A percentile compares a stretch with the other conserved stretches of the same genome.
phyloP scores from a whole-genome alignment of 2,113 vertebrate genomes.

The Rhea pennata region DNA sequence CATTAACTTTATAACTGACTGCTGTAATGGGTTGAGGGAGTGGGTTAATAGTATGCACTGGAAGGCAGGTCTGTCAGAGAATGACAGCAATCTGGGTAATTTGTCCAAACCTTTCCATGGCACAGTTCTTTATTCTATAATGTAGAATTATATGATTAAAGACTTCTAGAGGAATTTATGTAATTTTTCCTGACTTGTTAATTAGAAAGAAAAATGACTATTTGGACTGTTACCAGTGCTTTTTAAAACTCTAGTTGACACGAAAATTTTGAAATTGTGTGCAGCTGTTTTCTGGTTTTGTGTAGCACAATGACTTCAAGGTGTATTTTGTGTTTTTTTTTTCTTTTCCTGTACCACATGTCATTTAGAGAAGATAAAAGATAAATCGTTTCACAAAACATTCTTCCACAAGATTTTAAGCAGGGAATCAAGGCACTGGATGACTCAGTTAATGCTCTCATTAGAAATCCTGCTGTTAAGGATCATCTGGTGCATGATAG shows the following conservation, averaged over 20 bases:
- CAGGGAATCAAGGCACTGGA: not conserved
- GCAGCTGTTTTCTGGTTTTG: not conserved
- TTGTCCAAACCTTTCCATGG: not conserved
- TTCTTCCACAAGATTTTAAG: not conserved
- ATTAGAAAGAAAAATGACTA: not conserved
- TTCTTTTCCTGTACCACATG: not conserved
- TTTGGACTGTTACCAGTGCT: not conserved
- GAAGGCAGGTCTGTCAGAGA: not conserved
- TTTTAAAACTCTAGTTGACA: not conserved
- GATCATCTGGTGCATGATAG: conserved; percentile 12
- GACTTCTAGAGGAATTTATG: not conserved
- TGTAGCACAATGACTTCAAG: not conserved
- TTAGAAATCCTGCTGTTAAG: conserved; percentile 41
- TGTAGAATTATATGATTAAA: not conserved
- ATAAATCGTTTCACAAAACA: not conserved
- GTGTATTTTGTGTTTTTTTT: not conserved
- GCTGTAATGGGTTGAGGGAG: not conserved
- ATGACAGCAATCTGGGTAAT: not conserved
- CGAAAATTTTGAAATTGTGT: not conserved
- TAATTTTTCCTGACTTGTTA: not conserved
- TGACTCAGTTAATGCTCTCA: conserved; percentile 12
- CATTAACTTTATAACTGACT: not conserved
- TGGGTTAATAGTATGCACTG: not conserved
- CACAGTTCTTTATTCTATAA: not conserved
- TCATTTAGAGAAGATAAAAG: not conserved